Conservation (phyloP, 2,888 invertebrate genomes). For the Parthenolecanium corni region DNA sequence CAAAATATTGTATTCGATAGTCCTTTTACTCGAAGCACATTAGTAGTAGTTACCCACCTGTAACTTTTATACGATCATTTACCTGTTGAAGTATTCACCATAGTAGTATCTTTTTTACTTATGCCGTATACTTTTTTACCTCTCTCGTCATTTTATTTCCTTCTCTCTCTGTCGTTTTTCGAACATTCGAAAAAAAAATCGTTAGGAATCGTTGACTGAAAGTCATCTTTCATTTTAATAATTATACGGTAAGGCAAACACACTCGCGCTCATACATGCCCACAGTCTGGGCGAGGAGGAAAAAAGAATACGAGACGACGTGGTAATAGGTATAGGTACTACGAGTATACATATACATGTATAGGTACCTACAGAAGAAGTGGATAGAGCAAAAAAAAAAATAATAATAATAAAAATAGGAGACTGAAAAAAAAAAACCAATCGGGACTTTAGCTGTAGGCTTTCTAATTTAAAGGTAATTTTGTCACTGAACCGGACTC, state of each 20-base stretch:
- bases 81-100: too few species aligned
- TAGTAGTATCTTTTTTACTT: not conserved
- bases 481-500: conserved; percentile 20
- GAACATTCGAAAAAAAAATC: not conserved
- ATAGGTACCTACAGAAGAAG: too few species aligned
- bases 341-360: too few species aligned
- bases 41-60: too few species aligned
- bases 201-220: conserved; percentile 18
- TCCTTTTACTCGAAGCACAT: too few species aligned
- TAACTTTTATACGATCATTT: too few species aligned
- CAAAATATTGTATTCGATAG: too few species aligned
- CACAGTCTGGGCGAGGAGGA: not conserved
- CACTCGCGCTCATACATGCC: not conserved
- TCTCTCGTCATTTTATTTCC: not conserved
- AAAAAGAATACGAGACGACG: not conserved
- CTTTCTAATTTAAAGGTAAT: conserved; percentile 23
- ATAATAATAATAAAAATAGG: too few species aligned
- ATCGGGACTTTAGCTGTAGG: conserved; percentile 12
- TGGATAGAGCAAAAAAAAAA: too few species aligned
- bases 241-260: conserved; percentile 25
- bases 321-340: too few species aligned
- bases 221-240: conserved; percentile 26
- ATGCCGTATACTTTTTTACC: not conserved
- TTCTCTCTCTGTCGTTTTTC: not conserved
- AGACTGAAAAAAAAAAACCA: not conserved